These are phyloP conservation scores for Anastatus disparis DNA, from an alignment of 1,140 invertebrate genomes.

Conservation along the genomic window DNA sequence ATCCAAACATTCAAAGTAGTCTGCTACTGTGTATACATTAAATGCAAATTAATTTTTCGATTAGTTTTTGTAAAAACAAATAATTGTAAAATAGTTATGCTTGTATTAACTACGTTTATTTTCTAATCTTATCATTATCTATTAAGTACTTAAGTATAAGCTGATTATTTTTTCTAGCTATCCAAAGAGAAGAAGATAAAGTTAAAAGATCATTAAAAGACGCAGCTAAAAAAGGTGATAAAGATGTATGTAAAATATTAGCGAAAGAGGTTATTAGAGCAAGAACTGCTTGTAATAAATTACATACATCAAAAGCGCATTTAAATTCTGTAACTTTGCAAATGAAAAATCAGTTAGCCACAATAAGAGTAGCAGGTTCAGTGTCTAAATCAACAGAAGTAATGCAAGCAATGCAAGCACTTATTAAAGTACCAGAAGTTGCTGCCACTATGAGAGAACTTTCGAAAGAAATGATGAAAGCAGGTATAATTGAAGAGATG, in stretches of 20 bases:
- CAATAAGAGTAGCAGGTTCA: slow-evolving; percentile 89
- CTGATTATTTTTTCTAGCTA: slow-evolving; percentile 71
- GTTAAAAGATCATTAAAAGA: slow-evolving; percentile 94
- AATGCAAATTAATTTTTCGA: no score
- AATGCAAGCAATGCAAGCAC: slow-evolving; percentile 96
- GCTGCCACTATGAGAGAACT: slow-evolving; percentile 96
- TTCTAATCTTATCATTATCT: no score
- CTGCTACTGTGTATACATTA: no score
- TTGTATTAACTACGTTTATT: no score
- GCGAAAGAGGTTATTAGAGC: slow-evolving; percentile 96
- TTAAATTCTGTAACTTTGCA: slow-evolving; percentile 96
- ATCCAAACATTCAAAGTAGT: not conserved
- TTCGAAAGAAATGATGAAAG: slow-evolving; percentile 99
- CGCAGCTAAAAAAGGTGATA: slow-evolving; percentile 95
- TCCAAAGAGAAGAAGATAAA: slow-evolving; percentile 97
- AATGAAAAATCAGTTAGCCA: slow-evolving; percentile 98
- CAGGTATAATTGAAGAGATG: slow-evolving; percentile 99
- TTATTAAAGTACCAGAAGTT: slow-evolving; percentile 92
- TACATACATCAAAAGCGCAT: slow-evolving; percentile 97
- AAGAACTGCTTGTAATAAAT: slow-evolving; percentile 88
- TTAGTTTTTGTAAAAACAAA: no score
- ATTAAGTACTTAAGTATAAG: no score
- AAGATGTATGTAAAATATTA: slow-evolving; percentile 92
- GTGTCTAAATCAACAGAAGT: slow-evolving; percentile 94
- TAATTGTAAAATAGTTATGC: no score